Base-by-base conservation (phyloP, 2,888 invertebrate genomes). In the Gonocerus acuteangulatus region DNA sequence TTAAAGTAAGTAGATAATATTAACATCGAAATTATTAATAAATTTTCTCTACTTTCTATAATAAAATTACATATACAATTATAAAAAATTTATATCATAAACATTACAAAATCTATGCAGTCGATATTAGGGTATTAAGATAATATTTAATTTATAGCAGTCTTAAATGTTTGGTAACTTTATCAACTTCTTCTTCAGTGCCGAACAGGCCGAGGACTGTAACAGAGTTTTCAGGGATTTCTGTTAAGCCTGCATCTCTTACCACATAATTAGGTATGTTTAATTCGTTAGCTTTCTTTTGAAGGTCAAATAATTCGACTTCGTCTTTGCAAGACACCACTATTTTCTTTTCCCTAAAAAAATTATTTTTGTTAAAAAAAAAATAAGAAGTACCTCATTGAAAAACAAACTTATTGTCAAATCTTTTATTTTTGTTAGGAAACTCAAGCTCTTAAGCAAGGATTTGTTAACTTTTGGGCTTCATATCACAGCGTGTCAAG, bases 171-270 rank as follows among this genome's bases (percentile, higher is more conserved):
- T 48, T 61, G 3, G 63, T 63, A n/a, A 65, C 52, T 62, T 59
- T 57, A 34, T 65, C 62, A 2, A 65, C 63, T 44, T 49, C 45
- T 9, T 62, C 58, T 54, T 63, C 63, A 32, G 47, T 36, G n/a
- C 65, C 65, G 60, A 65, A 65, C 3, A 65, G 27, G 7, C 60
- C 62, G 2, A 65, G 42, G 48, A 65, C 63, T 32, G 65, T 63
- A 3, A 60, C 11, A 3, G 65, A 63, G n/a, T 56, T 56, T 2
- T 60, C 42, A 19, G 60, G 54, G 21, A 65, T 36, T 52, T 65
- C 63, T 2, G 65, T 65, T 13, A 52, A 48, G 1, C 65, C 65
- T 18, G 63, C 63, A 54, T 65, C 65, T 44, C 47, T 36, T 1
- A 65, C 56, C 9, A 58, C n/a, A 27, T 48, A 49, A 19, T 49